Base-by-base conservation (phyloP, 1,140 invertebrate species). In the Trialeurodes vaporariorum region DNA sequence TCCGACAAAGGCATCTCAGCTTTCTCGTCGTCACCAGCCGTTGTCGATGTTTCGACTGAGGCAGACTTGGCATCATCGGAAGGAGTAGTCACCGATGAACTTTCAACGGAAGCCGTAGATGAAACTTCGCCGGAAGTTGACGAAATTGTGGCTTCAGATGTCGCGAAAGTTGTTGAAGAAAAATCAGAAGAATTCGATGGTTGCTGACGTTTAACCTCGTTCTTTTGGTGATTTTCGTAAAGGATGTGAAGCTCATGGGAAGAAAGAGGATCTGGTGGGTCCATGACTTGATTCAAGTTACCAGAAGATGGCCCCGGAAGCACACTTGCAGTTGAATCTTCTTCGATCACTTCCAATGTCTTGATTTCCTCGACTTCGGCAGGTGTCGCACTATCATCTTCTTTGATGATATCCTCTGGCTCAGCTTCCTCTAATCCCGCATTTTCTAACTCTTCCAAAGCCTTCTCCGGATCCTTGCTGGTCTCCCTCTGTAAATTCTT, bases 121-220 rank as follows among this genome's bases (percentile, higher is more conserved):
- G 25, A 21, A 1, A 25, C 70, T 13, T 34, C 69, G 60, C 77
- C 75, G 21, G 76, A 74, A 49, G 76, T 75, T 61, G 79, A 72
- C 27, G 68, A 40, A 13, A 59, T 66, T 64, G 26, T 61, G 13
- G 65, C 58, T 25, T 67, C 34, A 2, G 59, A 58, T 1, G 61
- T 61, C 0, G 58, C 27, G 9, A 23, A 61, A 13, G 27, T 62
- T 5, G 40, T 59, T 25, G n/a, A 59, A 23, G 27, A 66, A 24
- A 65, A 23, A 5, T 12, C 24, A 13, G 64, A 67, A 12, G 72
- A 71, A 17, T 71, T 72, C 23, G 34, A 69, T 13, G 74, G 72
- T 62, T 80, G 72, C 67, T 79, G 78, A 24, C 78, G 75, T 60
- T 82, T 82, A 0, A 81, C 76, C 65, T 82, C 80, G 61, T 78